Conservation (phyloP, 2,797 vertebrate genomes). For the Gila robusta region DNA sequence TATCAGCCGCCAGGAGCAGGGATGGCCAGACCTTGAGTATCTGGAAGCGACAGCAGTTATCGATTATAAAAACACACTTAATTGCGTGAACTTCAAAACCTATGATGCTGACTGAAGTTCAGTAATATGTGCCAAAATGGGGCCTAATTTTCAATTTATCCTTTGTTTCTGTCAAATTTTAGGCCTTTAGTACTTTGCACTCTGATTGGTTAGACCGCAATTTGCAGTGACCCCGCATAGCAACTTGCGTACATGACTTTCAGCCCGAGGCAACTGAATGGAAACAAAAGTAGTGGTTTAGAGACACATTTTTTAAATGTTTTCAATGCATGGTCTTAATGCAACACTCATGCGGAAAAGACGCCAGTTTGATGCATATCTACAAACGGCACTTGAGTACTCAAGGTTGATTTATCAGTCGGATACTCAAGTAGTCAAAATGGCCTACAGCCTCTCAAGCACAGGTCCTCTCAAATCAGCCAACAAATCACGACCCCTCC, state of each 20-base stretch:
- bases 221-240: not conserved
- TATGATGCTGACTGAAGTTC: not conserved
- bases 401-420: not conserved
- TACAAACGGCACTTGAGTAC: not conserved
- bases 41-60: constrained; percentile 5
- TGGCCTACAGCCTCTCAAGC: not conserved
- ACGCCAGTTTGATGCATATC: not conserved
- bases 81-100: not conserved
- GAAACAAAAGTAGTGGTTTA: constrained; percentile 8
- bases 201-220: not conserved
- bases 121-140: not conserved
- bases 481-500: not conserved
- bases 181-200: not conserved
- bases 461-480: not conserved
- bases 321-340: not conserved
- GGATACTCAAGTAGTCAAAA: constrained; percentile 20
- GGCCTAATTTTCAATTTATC: not conserved
- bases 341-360: not conserved
- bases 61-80: not conserved
- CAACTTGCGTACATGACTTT: not conserved
- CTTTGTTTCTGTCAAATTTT: not conserved
- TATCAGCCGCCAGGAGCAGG: constrained; percentile 46
- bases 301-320: not conserved
- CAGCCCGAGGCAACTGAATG: not conserved
- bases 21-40: constrained; percentile 46